Conservation (phyloP, 2,113 vertebrate species). For the Phainopepla nitens region DNA sequence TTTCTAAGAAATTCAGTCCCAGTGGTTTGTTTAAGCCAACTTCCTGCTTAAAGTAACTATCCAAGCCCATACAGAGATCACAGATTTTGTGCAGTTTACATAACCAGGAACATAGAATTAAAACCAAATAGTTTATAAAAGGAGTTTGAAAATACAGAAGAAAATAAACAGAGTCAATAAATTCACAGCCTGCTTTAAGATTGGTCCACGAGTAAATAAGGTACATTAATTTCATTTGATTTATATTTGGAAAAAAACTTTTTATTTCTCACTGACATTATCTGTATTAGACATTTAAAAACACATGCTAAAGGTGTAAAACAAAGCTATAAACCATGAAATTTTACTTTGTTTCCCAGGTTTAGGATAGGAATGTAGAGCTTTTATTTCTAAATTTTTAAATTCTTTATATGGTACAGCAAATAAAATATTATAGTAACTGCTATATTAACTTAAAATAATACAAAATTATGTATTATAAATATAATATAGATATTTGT, state of each 20-base stretch:
- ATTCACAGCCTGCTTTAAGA: background rate
- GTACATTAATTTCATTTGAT: background rate
- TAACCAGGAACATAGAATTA: background rate
- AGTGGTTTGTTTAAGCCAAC: background rate
- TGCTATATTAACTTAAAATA: background rate
- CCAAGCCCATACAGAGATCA: background rate
- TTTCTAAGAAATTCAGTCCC: background rate
- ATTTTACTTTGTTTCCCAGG: background rate
- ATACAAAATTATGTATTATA: background rate
- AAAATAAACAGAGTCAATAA: background rate
- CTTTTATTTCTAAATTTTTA: background rate
- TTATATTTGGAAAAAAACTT: background rate
- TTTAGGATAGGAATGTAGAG: background rate
- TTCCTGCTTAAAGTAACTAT: background rate
- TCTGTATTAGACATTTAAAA: background rate
- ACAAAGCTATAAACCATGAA: background rate
- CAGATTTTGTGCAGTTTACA: background rate
- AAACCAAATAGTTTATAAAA: background rate
- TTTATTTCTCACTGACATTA: background rate
- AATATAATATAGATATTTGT: background rate
- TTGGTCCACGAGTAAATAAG: background rate
- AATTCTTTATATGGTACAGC: background rate
- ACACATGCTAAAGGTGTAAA: background rate
- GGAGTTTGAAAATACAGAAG: background rate
- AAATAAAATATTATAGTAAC: background rate